phyloP scores from a whole-genome alignment of 2,797 vertebrate genomes.

The Enteromius anoplus region DNA sequence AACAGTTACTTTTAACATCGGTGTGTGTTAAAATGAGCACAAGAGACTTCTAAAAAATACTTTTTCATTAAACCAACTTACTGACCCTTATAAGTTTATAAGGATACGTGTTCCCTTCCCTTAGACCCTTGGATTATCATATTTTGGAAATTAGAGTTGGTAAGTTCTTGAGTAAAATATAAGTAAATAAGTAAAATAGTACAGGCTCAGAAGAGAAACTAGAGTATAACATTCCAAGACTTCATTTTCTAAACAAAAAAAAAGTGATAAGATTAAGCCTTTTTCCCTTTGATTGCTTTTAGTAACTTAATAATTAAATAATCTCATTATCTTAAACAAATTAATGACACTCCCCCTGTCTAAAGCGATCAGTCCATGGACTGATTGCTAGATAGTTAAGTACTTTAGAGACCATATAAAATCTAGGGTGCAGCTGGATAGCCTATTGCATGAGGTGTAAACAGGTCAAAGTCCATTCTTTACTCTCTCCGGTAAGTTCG shows the following conservation, averaged over 20 bases:
- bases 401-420: constrained; percentile 31
- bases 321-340: constrained; percentile 22
- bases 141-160: neutral
- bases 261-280: neutral
- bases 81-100: neutral
- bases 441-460: constrained; percentile 40
- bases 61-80: neutral
- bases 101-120: neutral
- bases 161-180: neutral
- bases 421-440: constrained; percentile 49
- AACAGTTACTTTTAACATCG: neutral
- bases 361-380: constrained; percentile 42
- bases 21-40: neutral
- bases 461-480: constrained; percentile 53
- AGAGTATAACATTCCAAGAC: neutral
- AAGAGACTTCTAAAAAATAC: neutral
- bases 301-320: constrained; percentile 9
- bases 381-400: constrained; percentile 48
- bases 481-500: constrained; percentile 24
- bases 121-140: neutral
- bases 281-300: neutral
- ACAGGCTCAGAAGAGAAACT: neutral
- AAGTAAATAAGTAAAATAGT: neutral
- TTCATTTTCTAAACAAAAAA: neutral
- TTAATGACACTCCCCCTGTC: constrained; percentile 16